These are phyloP conservation scores for Scatophagus argus DNA, from an alignment of 2,113 vertebrate species.

Conservation along the genomic window DNA sequence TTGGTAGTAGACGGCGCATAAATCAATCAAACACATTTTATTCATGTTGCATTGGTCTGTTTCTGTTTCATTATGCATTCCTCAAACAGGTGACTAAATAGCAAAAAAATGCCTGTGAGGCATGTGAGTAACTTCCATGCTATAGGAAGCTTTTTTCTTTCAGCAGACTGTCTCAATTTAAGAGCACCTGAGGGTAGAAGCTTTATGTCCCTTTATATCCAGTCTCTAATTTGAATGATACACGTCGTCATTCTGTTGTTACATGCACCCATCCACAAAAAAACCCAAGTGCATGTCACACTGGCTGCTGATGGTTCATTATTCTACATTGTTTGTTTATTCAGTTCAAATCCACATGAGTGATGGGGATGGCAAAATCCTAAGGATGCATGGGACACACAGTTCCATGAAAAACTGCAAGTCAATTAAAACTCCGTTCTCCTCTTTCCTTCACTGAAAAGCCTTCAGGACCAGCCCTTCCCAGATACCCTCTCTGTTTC, in stretches of 20 bases:
- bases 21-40: neutral
- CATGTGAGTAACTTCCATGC: neutral
- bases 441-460: neutral
- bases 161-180: neutral
- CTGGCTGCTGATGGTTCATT: slow-evolving; percentile 1
- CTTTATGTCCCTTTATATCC: neutral
- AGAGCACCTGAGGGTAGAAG: neutral
- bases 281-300: neutral
- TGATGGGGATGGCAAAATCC: neutral
- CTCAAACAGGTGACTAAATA: neutral
- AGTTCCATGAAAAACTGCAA: slow-evolving; percentile 3
- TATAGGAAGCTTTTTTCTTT: neutral
- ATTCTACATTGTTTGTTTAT: slow-evolving; percentile 1
- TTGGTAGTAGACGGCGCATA: neutral
- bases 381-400: neutral
- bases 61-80: neutral
- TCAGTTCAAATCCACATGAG: slow-evolving; percentile 3
- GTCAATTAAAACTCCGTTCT: slow-evolving; percentile 14
- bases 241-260: neutral
- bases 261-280: neutral
- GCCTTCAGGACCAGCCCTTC: neutral
- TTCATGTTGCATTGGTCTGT: neutral
- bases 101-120: neutral
- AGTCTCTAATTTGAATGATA: neutral
- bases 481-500: slow-evolving; percentile 23